These are phyloP conservation scores for Actinemys pallida DNA, from an alignment of 2,113 vertebrate species.

Conservation along the genomic window DNA sequence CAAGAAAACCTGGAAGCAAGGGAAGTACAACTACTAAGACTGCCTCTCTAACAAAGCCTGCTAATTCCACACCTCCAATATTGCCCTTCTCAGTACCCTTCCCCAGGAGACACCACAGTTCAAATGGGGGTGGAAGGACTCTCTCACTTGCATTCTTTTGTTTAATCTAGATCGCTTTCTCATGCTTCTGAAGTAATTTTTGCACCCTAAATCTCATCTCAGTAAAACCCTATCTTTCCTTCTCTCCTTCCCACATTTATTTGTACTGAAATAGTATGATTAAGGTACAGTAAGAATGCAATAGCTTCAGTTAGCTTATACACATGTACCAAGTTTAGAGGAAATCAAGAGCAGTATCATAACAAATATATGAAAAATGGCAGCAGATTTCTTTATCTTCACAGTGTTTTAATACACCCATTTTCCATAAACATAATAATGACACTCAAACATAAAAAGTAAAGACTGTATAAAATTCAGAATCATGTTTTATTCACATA, in stretches of 20 bases:
- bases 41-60: accelerated
- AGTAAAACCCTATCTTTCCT: not conserved
- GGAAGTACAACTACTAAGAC: accelerated
- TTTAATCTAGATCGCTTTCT: not conserved
- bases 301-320: not conserved
- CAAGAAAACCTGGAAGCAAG: not conserved
- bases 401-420: not conserved
- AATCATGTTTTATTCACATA: not conserved
- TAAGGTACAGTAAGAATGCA: not conserved
- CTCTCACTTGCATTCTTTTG: not conserved
- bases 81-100: not conserved
- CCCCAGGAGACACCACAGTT: not conserved
- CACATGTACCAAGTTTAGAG: not conserved
- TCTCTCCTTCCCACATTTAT: not conserved
- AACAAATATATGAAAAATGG: not conserved
- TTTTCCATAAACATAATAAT: not conserved
- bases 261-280: not conserved
- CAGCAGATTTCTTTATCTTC: not conserved
- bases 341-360: accelerated
- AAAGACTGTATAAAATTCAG: not conserved
- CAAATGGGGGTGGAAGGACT: not conserved
- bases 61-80: not conserved
- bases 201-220: not conserved
- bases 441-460: accelerated
- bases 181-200: accelerated